phyloP scores from a whole-genome alignment of 2,797 vertebrate species.

The Selene dorsalis region DNA sequence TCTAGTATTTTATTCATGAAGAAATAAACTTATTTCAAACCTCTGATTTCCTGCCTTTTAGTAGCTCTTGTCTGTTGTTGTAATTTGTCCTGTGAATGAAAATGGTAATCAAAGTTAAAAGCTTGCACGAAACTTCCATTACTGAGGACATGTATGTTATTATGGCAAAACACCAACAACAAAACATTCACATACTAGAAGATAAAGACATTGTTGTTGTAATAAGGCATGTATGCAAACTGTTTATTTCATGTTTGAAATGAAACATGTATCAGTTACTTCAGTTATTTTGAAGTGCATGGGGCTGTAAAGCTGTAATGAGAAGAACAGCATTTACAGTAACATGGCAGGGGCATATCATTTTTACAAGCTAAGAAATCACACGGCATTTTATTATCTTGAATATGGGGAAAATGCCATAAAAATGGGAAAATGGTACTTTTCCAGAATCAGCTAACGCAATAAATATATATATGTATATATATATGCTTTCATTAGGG shows the following conservation, averaged over 20 bases:
- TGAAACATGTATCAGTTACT: neutral
- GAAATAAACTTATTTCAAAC: constrained; percentile 73
- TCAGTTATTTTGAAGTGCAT: neutral
- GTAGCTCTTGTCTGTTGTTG: neutral
- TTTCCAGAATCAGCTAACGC: constrained; percentile 1
- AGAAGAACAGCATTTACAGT: neutral
- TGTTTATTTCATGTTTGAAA: neutral
- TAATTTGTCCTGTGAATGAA: neutral
- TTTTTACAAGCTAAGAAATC: constrained; percentile 8
- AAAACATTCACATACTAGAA: too few relatives aligned
- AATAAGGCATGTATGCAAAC: constrained; percentile 2
- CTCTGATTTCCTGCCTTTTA: constrained; percentile 38
- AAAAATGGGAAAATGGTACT: neutral
- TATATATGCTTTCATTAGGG: neutral
- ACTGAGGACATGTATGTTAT: neutral
- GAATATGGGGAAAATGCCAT: constrained; percentile 17
- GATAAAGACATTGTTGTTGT: neutral
- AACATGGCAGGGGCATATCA: neutral
- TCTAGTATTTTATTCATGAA: constrained; percentile 69
- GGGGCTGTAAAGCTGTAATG: neutral
- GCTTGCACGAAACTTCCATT: neutral
- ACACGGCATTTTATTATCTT: constrained; percentile 1
- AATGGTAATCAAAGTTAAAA: neutral
- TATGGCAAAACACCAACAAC: too few relatives aligned
- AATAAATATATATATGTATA: neutral